These are phyloP conservation scores for Diplodus puntazzo DNA, from an alignment of 2,797 vertebrate species.

Conservation along the genomic window DNA sequence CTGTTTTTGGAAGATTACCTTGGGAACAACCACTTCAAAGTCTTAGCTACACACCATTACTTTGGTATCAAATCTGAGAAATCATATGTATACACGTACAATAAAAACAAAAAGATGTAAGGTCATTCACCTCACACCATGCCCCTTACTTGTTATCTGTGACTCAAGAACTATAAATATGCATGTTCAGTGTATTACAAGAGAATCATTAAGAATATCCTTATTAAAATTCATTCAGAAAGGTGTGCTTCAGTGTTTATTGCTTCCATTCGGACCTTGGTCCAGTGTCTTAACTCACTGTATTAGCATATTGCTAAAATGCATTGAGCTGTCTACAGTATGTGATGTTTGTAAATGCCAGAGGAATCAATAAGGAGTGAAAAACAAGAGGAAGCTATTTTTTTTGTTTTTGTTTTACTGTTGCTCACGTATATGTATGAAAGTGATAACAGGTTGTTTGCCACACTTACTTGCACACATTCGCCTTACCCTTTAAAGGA, in stretches of 20 bases:
- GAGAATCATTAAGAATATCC: conserved; percentile 4
- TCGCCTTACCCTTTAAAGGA: neutral
- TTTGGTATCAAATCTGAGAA: conserved; percentile 74
- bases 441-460: conserved; percentile 14
- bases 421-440: neutral
- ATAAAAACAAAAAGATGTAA: conserved; percentile 27
- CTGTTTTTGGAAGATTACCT: conserved; percentile 47
- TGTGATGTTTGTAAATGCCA: conserved; percentile 35
- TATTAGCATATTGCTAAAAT: conserved; percentile 57
- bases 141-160: conserved; percentile 27
- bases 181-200: conserved; percentile 29
- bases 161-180: conserved; percentile 32
- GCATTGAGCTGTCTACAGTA: conserved; percentile 36
- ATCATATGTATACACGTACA: conserved; percentile 48
- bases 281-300: conserved; percentile 36
- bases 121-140: conserved; percentile 25
- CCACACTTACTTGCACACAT: conserved; percentile 23
- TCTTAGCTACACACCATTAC: conserved; percentile 54
- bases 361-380: conserved; percentile 14
- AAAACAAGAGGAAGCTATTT: neutral
- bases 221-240: conserved; percentile 15
- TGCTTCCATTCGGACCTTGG: conserved; percentile 64
- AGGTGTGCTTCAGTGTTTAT: conserved; percentile 67
- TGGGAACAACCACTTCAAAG: conserved; percentile 39
- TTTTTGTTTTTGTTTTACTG: conserved; percentile 14